Conservation (phyloP, 2,888 invertebrate species). For the Erynnis tages region DNA sequence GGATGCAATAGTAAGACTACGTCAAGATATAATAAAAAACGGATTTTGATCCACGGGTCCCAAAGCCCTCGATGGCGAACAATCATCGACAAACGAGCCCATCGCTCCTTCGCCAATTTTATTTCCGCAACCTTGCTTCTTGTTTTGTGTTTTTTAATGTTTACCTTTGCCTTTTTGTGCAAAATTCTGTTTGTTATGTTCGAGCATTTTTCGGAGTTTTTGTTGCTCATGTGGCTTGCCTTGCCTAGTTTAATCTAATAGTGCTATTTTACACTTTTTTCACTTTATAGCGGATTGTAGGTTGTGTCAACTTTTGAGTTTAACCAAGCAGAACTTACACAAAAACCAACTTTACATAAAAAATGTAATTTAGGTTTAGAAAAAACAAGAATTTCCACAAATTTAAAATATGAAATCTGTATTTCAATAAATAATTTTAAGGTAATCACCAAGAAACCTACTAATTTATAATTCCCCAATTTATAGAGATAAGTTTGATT, state of each 20-base stretch:
- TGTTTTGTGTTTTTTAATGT: constrained; percentile 3
- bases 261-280: no score
- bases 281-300: no score
- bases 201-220: neutral
- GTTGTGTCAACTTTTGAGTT: no score
- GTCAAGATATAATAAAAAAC: no score
- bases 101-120: constrained; percentile 28
- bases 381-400: no score
- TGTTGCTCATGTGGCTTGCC: no score
- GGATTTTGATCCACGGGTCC: neutral
- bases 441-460: neutral
- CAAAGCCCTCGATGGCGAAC: constrained; percentile 1
- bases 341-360: no score
- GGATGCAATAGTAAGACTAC: no score
- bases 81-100: constrained; percentile 41
- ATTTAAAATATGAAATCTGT: neutral
- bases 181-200: neutral
- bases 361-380: no score
- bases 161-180: neutral
- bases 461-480: neutral
- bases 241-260: no score
- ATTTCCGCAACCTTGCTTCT: constrained; percentile 4
- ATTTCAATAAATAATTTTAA: neutral
- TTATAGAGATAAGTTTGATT: neutral
- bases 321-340: no score